These are phyloP conservation scores for Ifrita kowaldi DNA, from an alignment of 2,113 vertebrate species.

Conservation along the genomic window DNA sequence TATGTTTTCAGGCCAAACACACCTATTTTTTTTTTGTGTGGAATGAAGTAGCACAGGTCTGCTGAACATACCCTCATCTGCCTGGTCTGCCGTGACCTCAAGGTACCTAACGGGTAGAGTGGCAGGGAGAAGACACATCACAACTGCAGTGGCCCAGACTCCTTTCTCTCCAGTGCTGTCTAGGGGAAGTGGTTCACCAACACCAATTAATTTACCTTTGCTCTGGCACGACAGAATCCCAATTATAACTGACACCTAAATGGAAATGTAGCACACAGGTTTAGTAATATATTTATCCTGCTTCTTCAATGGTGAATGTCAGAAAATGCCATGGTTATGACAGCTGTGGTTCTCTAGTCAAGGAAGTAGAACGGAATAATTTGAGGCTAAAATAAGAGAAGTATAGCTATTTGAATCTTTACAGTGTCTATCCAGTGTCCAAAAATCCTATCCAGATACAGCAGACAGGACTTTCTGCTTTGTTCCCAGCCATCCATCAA, in stretches of 20 bases:
- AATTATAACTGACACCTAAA: background rate
- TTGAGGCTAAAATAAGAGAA: background rate
- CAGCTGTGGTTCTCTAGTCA: background rate
- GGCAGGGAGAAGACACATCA: background rate
- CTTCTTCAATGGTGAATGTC: background rate
- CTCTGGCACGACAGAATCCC: background rate
- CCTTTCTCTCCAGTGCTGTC: background rate
- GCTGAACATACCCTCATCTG: background rate
- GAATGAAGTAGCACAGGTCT: background rate
- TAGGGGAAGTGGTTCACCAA: background rate
- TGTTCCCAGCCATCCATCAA: background rate
- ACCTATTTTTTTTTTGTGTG: background rate
- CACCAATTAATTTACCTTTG: background rate
- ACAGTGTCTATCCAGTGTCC: background rate
- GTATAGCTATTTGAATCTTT: background rate
- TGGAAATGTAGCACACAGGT: background rate
- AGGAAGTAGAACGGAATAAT: background rate
- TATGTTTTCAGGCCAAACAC: background rate
- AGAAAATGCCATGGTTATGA: background rate
- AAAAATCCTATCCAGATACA: background rate
- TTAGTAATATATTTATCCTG: background rate
- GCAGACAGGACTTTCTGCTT: background rate
- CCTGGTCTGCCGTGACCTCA: background rate
- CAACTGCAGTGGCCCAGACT: background rate
- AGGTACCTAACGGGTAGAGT: background rate